phyloP scores from a whole-genome alignment of 2,888 invertebrate genomes.

The Eupsilia transversa region DNA sequence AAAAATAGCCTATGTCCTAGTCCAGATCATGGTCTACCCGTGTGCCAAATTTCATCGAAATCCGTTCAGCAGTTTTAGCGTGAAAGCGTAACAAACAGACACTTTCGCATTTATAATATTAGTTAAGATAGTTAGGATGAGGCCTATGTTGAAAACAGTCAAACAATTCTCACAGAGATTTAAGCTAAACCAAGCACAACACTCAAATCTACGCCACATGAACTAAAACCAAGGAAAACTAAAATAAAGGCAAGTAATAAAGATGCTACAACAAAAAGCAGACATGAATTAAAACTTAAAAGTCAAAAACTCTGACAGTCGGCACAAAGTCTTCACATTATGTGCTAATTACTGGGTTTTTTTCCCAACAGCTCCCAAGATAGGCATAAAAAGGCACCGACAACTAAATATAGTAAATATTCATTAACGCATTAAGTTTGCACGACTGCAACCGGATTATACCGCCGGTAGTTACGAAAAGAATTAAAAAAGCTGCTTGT shows the following conservation, averaged over 20 bases:
- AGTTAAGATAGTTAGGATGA: too few species aligned
- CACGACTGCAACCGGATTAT: conserved; percentile 71
- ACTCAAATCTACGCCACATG: neutral
- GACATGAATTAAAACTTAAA: conserved; percentile 65
- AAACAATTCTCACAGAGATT: neutral
- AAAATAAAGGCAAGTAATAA: conserved; percentile 22
- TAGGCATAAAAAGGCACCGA: conserved; percentile 70
- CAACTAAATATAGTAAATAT: conserved; percentile 78
- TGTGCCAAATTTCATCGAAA: too few species aligned
- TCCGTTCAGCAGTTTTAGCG: too few species aligned
- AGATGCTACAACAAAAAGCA: conserved; percentile 47
- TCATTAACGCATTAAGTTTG: conserved; percentile 76
- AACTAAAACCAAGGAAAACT: conserved; percentile 7
- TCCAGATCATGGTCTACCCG: too few species aligned
- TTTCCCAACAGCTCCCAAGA: conserved; percentile 62
- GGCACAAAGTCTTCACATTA: conserved; percentile 65
- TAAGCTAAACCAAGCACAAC: neutral
- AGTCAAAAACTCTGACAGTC: conserved; percentile 49
- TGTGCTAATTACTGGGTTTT: conserved; percentile 71
- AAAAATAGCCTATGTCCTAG: too few species aligned
- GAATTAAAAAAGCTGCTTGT: conserved; percentile 52
- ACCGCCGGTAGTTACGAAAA: conserved; percentile 66
- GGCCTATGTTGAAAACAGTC: neutral
- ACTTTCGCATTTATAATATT: too few species aligned
- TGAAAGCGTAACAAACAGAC: too few species aligned